Conservation (phyloP, 2,797 vertebrate species). For the Masticophis lateralis region DNA sequence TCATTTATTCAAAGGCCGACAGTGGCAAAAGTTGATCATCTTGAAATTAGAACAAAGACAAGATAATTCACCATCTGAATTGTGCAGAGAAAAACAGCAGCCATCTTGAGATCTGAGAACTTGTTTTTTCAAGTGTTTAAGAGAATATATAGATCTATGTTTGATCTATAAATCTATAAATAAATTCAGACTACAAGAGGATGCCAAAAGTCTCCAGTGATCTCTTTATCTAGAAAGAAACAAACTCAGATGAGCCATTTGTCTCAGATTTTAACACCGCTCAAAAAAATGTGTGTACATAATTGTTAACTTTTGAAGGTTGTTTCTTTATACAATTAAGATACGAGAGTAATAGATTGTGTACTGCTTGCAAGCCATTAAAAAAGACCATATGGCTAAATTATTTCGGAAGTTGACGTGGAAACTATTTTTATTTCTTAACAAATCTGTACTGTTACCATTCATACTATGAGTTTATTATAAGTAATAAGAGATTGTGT, state of each 20-base stretch:
- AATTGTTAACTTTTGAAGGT: not conserved
- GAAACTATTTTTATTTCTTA: not conserved
- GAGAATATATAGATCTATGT: not conserved
- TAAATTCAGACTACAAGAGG: not conserved
- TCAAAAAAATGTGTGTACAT: not conserved
- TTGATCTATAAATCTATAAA: not conserved
- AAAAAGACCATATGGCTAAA: slow-evolving; percentile 1
- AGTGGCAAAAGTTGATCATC: not conserved
- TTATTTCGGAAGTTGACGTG: not conserved
- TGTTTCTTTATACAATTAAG: not conserved
- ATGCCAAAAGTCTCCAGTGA: not conserved
- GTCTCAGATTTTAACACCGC: not conserved
- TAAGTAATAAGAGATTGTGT: not conserved
- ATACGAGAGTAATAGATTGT: not conserved
- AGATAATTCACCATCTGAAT: not conserved
- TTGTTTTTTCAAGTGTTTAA: not conserved
- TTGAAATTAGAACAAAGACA: too few relatives aligned
- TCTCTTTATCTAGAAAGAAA: not conserved
- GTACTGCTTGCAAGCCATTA: not conserved
- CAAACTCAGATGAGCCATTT: not conserved
- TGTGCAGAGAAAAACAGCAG: not conserved
- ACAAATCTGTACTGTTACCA: not conserved
- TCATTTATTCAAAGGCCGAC: not conserved
- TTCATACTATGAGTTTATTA: not conserved
- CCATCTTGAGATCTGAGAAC: not conserved